Conservation (phyloP, 2,888 invertebrate genomes). For the Lymantria dispar region DNA sequence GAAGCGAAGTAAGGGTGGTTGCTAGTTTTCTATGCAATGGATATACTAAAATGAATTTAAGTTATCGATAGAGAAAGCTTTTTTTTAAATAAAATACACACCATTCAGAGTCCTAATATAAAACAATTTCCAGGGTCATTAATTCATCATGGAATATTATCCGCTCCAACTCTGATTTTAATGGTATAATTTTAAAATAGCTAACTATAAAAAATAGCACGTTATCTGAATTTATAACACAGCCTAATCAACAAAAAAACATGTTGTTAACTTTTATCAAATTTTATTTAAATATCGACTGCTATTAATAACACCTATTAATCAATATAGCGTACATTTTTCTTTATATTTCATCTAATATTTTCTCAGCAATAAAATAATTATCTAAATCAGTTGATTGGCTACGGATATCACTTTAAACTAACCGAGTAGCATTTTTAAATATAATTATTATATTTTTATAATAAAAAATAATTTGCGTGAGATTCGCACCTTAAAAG, state of each 20-base stretch:
- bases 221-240: not conserved
- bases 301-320: slow-evolving; percentile 10
- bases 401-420: slow-evolving; percentile 18
- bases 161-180: no score
- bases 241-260: not conserved
- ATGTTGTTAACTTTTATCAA: slow-evolving; percentile 7
- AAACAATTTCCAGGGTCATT: no score
- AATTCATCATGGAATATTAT: no score
- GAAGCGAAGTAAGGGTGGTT: no score
- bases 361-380: slow-evolving; percentile 31
- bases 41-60: no score
- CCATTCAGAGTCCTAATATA: no score
- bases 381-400: slow-evolving; percentile 32
- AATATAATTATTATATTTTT: slow-evolving; percentile 17
- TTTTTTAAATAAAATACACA: no score
- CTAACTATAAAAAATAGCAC: not conserved
- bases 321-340: slow-evolving; percentile 9
- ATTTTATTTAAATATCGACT: slow-evolving; percentile 15
- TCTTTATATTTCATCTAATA: slow-evolving; percentile 15
- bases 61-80: no score
- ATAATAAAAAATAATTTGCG: slow-evolving; percentile 25
- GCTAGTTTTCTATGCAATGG: no score
- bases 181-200: no score
- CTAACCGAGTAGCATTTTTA: slow-evolving; percentile 22
- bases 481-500: slow-evolving; percentile 8